phyloP scores from a whole-genome alignment of 1,140 invertebrate species.

The Camponotus pennsylvanicus region DNA sequence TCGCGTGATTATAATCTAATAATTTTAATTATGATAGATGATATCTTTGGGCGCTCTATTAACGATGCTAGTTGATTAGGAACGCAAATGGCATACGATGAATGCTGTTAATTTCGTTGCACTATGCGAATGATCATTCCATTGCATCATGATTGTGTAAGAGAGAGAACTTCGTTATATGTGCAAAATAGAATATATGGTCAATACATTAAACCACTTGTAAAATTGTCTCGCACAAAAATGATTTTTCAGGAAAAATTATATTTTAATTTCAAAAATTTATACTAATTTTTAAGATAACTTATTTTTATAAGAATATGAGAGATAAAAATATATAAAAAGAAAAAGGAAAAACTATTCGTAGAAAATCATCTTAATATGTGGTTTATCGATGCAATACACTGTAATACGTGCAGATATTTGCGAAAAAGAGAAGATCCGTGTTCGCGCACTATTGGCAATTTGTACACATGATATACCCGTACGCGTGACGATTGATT shows the following conservation, averaged over 20 bases:
- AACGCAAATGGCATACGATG: slow-evolving; percentile 23
- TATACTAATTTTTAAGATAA: neutral
- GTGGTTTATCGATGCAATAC: neutral
- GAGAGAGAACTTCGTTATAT: neutral
- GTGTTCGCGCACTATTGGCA: neutral
- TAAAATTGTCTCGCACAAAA: neutral
- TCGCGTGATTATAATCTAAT: slow-evolving; percentile 16
- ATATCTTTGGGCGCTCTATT: slow-evolving; percentile 12
- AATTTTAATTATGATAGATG: slow-evolving; percentile 23
- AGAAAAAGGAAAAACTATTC: neutral
- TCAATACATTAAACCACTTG: neutral
- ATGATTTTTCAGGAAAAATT: neutral
- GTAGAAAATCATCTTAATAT: neutral
- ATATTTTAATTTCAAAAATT: neutral
- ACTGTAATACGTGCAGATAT: neutral
- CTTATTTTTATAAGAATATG: neutral
- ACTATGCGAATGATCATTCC: neutral
- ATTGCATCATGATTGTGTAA: neutral
- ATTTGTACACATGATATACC: neutral
- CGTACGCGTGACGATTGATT: neutral
- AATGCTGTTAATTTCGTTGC: slow-evolving; percentile 39
- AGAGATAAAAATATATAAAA: neutral
- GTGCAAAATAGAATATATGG: slow-evolving; percentile 4
- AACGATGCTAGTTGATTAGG: slow-evolving; percentile 29
- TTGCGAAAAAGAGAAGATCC: neutral